phyloP scores from a whole-genome alignment of 2,113 vertebrate genomes.

The Aptenodytes forsteri region DNA sequence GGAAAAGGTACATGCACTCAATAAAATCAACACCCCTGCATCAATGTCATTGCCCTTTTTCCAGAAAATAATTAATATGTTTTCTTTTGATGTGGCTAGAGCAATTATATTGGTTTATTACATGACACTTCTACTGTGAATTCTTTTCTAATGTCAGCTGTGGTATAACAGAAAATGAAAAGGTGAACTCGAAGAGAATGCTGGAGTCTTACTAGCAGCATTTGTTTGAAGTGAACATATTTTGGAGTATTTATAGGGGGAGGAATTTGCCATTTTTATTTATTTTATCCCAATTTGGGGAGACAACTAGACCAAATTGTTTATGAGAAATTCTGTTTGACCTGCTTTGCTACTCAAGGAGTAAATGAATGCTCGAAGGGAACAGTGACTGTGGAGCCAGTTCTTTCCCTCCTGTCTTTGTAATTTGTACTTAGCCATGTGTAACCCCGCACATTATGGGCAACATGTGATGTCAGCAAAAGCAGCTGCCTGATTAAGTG shows the following conservation, averaged over 20 bases:
- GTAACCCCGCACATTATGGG: background rate
- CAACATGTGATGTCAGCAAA: conserved; percentile 28
- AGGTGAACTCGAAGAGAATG: background rate
- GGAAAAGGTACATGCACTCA: background rate
- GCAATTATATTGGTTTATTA: background rate
- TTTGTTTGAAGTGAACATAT: background rate
- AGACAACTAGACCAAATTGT: background rate
- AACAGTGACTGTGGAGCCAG: background rate
- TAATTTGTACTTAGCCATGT: conserved; percentile 30
- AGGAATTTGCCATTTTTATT: background rate
- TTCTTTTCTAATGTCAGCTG: background rate
- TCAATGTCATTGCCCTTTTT: background rate
- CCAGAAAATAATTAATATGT: background rate
- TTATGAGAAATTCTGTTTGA: background rate
- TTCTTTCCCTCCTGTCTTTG: conserved; percentile 44
- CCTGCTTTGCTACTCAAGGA: conserved; percentile 28
- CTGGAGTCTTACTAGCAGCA: background rate
- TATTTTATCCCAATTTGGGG: background rate
- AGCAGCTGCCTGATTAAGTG: conserved; percentile 31
- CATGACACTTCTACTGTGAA: background rate
- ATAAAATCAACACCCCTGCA: background rate
- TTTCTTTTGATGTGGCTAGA: background rate
- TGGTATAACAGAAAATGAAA: background rate
- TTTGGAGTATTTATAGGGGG: background rate
- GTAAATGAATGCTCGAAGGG: conserved; percentile 30